These are phyloP conservation scores for Macropus fuliginosus DNA, from an alignment of 2,797 vertebrate species.

Conservation along the genomic window DNA sequence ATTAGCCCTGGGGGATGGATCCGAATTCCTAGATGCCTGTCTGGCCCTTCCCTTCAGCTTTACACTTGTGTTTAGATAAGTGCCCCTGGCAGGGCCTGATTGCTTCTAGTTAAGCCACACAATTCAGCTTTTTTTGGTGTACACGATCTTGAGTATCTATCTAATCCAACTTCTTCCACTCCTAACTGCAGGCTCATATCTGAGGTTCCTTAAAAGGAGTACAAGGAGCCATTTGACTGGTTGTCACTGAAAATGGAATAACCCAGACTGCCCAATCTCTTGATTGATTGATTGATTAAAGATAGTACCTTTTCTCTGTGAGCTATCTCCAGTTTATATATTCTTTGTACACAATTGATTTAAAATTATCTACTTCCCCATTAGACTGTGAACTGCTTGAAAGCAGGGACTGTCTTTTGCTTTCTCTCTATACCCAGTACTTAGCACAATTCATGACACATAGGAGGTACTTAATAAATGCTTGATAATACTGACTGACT, in stretches of 20 bases:
- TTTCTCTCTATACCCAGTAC: not conserved
- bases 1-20: conserved; percentile 25
- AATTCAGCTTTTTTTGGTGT: not conserved
- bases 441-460: not conserved
- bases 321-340: not conserved
- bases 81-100: too few species aligned
- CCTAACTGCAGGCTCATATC: not conserved
- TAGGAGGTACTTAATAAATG: not conserved
- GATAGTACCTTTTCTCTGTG: not conserved
- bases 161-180: not conserved
- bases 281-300: not conserved
- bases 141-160: not conserved
- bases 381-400: not conserved
- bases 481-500: not conserved
- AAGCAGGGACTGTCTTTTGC: not conserved
- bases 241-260: not conserved
- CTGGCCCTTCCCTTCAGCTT: conserved; percentile 9
- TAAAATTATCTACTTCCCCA: not conserved
- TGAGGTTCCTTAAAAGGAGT: not conserved
- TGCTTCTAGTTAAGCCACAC: not conserved
- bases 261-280: not conserved
- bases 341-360: not conserved
- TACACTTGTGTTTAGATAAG: conserved; percentile 22
- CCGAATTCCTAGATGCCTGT: not conserved
- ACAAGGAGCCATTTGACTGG: not conserved